Percentiles rank a stretch among this genome's conserved stretches.
Evolutionary conservation across 2,797 vertebrate species (phyloP).

Genomic region (Tauraco hartlaubi): DNA sequence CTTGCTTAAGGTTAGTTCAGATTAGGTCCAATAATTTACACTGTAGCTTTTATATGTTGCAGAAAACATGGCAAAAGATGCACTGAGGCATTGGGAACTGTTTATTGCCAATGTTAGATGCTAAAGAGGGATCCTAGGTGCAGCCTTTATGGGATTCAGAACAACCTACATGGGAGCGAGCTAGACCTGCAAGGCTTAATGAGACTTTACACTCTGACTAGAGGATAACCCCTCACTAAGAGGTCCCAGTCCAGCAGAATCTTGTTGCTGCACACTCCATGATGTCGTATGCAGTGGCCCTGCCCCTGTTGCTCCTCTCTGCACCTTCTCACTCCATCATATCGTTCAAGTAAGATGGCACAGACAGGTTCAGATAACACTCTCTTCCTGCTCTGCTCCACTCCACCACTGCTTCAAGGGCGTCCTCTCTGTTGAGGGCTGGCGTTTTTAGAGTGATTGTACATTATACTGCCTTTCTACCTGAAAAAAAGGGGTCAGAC

Average conservation of each 20-base stretch:
- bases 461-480: neutral
- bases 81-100: neutral
- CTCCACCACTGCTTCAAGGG: neutral
- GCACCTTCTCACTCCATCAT: neutral
- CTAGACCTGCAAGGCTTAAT: neutral
- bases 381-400: neutral
- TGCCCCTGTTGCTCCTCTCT: neutral
- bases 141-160: neutral
- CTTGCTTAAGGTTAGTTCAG: neutral
- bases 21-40: neutral
- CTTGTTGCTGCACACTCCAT: neutral
- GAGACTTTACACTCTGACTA: neutral
- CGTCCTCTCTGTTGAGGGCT: neutral
- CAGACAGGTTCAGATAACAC: neutral
- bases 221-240: neutral
- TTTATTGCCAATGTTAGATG: neutral
- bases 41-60: neutral
- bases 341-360: neutral
- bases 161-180: fast-evolving
- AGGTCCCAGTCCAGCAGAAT: neutral
- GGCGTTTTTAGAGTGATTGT: neutral
- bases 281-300: fast-evolving
- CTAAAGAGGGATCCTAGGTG: neutral
- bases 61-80: neutral
- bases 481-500: neutral